Conservation (phyloP, 2,113 vertebrate genomes). For the Ornithorhynchus anatinus region DNA sequence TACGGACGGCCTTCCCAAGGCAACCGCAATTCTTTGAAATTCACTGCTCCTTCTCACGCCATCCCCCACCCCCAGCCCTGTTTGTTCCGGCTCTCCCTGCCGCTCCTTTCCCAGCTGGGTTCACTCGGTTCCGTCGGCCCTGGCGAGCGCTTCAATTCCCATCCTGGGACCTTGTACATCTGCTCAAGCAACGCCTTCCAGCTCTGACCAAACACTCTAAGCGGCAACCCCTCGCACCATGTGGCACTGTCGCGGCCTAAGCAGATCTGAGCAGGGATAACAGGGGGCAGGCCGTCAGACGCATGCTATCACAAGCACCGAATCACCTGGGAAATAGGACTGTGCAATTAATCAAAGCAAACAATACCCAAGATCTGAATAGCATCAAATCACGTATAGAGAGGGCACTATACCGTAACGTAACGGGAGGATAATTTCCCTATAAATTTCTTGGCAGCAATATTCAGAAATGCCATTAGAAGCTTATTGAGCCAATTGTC, state of each 20-base stretch:
- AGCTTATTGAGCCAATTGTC: background rate
- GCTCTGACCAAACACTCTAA: background rate
- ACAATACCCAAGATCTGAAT: background rate
- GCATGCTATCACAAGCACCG: background rate
- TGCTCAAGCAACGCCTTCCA: background rate
- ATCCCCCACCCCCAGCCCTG: background rate
- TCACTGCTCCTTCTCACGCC: no score
- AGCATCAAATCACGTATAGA: background rate
- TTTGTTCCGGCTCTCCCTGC: no score
- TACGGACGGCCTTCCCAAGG: background rate
- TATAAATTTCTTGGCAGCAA: background rate
- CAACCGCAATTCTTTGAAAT: no score
- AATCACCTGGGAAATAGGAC: background rate
- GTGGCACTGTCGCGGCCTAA: background rate
- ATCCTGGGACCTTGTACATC: background rate
- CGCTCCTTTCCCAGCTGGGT: no score
- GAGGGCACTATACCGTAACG: background rate
- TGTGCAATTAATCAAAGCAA: background rate
- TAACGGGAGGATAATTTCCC: background rate
- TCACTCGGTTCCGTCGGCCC: no score
- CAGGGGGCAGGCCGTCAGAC: background rate
- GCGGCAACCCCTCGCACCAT: background rate
- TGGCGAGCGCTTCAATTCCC: background rate
- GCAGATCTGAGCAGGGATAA: background rate
- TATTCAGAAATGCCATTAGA: background rate